Conservation (phyloP, 2,113 vertebrate genomes). For the Gallinago media region DNA sequence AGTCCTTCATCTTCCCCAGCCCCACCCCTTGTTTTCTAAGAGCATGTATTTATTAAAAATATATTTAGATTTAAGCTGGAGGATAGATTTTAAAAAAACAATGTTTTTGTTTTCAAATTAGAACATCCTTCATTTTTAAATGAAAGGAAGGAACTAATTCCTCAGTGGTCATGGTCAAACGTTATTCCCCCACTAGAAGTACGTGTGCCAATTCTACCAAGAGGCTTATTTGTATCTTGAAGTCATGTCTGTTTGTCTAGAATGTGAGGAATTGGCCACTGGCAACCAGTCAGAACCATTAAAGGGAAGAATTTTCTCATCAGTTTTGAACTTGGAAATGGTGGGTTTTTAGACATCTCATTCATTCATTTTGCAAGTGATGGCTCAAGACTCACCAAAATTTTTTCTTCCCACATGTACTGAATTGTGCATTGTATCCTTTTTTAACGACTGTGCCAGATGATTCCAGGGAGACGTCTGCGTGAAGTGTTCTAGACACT, state of each 20-base stretch:
- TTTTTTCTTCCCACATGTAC: conserved; percentile 32
- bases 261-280: background rate
- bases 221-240: background rate
- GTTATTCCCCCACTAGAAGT: background rate
- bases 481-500: conserved; percentile 43
- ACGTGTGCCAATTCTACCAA: background rate
- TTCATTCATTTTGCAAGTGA: conserved; percentile 33
- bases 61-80: background rate
- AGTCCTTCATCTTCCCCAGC: background rate
- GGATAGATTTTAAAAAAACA: background rate
- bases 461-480: conserved; percentile 62
- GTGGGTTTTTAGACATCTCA: conserved; percentile 15
- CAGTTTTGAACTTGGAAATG: conserved; percentile 19
- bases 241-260: conserved; percentile 50
- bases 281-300: conserved; percentile 32
- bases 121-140: background rate
- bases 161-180: background rate
- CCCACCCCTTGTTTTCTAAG: background rate
- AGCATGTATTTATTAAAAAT: background rate
- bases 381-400: conserved; percentile 65
- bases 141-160: background rate
- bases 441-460: conserved; percentile 44
- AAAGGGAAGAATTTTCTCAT: conserved; percentile 36
- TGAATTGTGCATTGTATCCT: conserved; percentile 8
- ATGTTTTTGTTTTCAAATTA: background rate